Evolutionary conservation across 2,113 vertebrate species (phyloP).

Genomic region (Charina bottae): DNA sequence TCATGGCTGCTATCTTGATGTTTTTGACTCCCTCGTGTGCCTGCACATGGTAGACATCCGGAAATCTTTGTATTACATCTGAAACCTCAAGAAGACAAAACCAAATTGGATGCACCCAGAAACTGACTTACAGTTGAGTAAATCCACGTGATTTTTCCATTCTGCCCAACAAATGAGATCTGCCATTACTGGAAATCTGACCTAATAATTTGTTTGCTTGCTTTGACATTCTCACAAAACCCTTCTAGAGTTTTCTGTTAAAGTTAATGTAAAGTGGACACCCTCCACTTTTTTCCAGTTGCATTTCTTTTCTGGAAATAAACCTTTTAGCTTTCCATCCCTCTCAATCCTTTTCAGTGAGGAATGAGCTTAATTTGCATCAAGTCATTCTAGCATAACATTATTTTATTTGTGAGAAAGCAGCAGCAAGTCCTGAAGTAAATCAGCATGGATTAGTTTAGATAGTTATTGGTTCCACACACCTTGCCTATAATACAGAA

Average conservation of each 20-base stretch:
- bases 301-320: background rate
- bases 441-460: background rate
- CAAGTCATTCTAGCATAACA: constrained; percentile 54
- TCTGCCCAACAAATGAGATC: background rate
- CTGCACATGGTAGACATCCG: background rate
- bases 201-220: background rate
- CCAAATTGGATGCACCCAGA: background rate
- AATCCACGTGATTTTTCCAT: background rate
- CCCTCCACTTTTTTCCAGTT: constrained; percentile 16
- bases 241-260: background rate
- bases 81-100: constrained; percentile 2
- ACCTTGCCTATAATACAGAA: background rate
- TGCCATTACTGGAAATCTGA: background rate
- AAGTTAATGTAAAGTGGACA: constrained; percentile 12
- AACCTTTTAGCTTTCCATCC: background rate
- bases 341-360: constrained; percentile 15
- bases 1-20: background rate
- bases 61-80: constrained; percentile 9
- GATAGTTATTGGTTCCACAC: constrained; percentile 6
- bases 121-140: background rate
- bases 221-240: background rate
- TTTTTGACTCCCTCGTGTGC: background rate
- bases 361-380: constrained; percentile 39
- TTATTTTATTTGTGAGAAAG: constrained; percentile 43
- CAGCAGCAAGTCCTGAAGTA: constrained; percentile 24